Evolutionary conservation across 2,113 vertebrate genomes (phyloP).

Genomic region (Oxygymnocypris stewartii): DNA sequence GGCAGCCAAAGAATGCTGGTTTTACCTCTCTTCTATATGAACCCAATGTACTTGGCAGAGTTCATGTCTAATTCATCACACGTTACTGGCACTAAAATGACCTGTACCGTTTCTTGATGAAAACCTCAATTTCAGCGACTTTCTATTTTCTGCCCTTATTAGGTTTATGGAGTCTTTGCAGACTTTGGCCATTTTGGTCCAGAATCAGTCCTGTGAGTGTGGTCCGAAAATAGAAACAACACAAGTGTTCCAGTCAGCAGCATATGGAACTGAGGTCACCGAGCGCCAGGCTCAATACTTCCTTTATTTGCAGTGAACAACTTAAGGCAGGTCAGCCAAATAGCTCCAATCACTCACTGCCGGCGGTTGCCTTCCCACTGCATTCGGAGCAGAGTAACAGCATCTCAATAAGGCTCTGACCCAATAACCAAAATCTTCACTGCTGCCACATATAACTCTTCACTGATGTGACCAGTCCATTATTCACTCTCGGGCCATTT

Average conservation of each 20-base stretch:
- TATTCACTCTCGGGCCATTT: constrained; percentile 50
- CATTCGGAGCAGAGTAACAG: constrained; percentile 34
- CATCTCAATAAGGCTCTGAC: constrained; percentile 56
- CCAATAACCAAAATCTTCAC: constrained; percentile 50
- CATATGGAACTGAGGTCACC: constrained; percentile 65
- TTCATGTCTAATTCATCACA: constrained; percentile 2
- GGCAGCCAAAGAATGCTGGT: constrained; percentile 1
- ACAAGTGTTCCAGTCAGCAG: constrained; percentile 65
- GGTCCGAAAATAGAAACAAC: constrained; percentile 70
- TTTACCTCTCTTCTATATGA: constrained; percentile 25
- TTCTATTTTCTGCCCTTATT: constrained; percentile 51
- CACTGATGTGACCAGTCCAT: constrained; percentile 47
- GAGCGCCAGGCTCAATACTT: constrained; percentile 73
- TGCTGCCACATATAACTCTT: constrained; percentile 36
- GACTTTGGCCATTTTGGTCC: constrained; percentile 58
- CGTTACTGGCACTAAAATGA: constrained; percentile 55
- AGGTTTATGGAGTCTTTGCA: constrained; percentile 60
- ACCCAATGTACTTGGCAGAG: constrained; percentile 20
- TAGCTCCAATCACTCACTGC: constrained; percentile 15
- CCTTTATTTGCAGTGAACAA: constrained; percentile 70
- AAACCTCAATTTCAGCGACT: constrained; percentile 59
- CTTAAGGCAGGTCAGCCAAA: constrained; percentile 52
- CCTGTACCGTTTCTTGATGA: constrained; percentile 46
- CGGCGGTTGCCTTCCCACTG: neutral
- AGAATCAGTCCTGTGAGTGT: constrained; percentile 66